These are phyloP conservation scores for Bothrops jararaca DNA, from an alignment of 2,113 vertebrate species.

Conservation along the genomic window DNA sequence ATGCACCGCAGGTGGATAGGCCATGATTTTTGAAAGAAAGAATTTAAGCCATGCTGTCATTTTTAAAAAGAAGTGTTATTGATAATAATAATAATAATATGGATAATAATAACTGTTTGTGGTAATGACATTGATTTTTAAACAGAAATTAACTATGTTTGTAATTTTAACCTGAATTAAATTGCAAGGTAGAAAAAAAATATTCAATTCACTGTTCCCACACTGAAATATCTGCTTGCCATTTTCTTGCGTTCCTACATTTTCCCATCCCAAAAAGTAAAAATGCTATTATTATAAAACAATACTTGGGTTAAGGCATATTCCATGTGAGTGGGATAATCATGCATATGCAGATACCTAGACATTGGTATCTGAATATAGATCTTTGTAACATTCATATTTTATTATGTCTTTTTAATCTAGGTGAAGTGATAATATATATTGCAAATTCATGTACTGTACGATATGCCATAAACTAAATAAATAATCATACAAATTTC, in stretches of 20 bases:
- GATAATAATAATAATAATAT: background rate
- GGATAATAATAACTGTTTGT: slow-evolving; percentile 30
- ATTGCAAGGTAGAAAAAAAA: background rate
- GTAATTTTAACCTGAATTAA: background rate
- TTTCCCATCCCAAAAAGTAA: slow-evolving; percentile 21
- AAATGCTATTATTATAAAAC: background rate
- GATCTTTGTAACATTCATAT: background rate
- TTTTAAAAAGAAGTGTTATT: slow-evolving; percentile 42
- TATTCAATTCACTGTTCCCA: background rate
- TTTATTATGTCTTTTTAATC: background rate
- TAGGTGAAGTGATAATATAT: background rate
- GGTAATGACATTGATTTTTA: slow-evolving; percentile 28
- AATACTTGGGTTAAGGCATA: background rate
- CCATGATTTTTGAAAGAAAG: slow-evolving; percentile 33
- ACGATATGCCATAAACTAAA: no score
- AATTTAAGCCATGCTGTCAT: slow-evolving; percentile 58
- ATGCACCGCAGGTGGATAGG: slow-evolving; percentile 67
- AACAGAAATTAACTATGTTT: slow-evolving; percentile 13
- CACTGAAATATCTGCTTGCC: background rate
- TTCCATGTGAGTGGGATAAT: background rate
- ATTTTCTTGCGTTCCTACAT: background rate
- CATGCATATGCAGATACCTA: background rate
- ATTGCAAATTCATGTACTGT: background rate
- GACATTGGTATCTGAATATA: background rate
- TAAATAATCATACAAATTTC: no score